A percentile compares a stretch with the other conserved stretches of the same genome.
phyloP scores from a whole-genome alignment of 2,113 vertebrate genomes.

The Gila orcuttii region DNA sequence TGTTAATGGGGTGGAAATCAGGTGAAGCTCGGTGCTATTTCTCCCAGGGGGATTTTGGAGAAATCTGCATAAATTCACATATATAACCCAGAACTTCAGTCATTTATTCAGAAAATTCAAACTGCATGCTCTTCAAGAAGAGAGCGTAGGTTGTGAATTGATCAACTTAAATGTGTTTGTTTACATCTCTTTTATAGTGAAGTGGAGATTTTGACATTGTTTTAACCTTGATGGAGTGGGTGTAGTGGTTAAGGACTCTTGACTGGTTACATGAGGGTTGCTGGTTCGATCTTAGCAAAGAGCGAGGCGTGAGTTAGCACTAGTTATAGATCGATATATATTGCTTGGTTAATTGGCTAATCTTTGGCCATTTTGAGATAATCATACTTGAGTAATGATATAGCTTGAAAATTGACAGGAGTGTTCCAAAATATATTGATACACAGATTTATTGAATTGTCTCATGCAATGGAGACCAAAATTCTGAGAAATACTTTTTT shows the following conservation, averaged over 20 bases:
- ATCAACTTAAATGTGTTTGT: constrained; percentile 13
- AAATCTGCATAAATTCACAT: not conserved
- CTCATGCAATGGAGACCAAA: not conserved
- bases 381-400: not conserved
- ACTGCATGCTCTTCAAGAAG: not conserved
- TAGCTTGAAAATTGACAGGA: too few relatives aligned
- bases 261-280: not conserved
- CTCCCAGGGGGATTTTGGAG: not conserved
- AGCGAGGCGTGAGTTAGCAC: not conserved
- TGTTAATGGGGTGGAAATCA: constrained; percentile 8
- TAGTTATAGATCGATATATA: not conserved
- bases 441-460: not conserved
- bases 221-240: constrained; percentile 5
- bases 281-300: not conserved
- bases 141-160: constrained; percentile 3
- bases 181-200: not conserved
- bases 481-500: not conserved
- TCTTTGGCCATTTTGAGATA: not conserved
- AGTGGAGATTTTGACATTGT: constrained; percentile 15
- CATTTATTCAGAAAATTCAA: not conserved
- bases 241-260: not conserved
- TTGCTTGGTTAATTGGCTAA: not conserved
- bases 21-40: constrained; percentile 9
- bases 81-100: not conserved
- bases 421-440: not conserved